Evolutionary conservation across 2,113 vertebrate genomes (phyloP).

Genomic region (Felis catus): F.catus_Fca126_mat1.0 CM031428.1:16654501-16655000

Average conservation of each 20-base stretch:
- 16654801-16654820: background rate
- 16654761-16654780: background rate
- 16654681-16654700: background rate
- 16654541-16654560: background rate
- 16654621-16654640: background rate
- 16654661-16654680: background rate
- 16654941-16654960: background rate
- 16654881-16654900: background rate
- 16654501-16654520: background rate
- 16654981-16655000: background rate
- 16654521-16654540: background rate
- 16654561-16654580: background rate
- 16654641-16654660: background rate
- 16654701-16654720: background rate
- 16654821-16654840: background rate
- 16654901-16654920: background rate
- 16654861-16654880: background rate
- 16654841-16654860: background rate
- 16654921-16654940: background rate
- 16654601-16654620: constrained; percentile 20
- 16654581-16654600: background rate
- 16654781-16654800: background rate
- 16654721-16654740: background rate
- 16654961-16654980: background rate
- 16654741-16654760: background rate